Evolutionary conservation across 2,113 vertebrate species (phyloP).

Genomic region (Megaceryle torquata): DNA sequence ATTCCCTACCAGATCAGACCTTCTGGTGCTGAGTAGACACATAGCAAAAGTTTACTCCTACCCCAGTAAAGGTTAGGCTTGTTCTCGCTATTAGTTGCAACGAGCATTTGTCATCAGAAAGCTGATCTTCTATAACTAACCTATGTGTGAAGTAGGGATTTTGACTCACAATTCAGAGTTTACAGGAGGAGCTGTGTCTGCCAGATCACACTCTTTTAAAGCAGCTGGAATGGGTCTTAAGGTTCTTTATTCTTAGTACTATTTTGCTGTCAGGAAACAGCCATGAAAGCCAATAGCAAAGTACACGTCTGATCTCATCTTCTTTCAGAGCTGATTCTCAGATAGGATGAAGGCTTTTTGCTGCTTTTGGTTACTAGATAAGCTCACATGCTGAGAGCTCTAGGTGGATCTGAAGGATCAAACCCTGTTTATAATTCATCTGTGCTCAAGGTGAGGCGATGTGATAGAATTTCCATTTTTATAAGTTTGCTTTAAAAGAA

Average conservation of each 20-base stretch:
- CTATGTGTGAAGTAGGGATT: not conserved
- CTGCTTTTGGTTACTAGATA: conserved; percentile 63
- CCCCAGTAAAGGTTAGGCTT: not conserved
- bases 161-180: not conserved
- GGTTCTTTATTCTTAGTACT: conserved; percentile 42
- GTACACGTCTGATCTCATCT: conserved; percentile 50
- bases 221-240: not conserved
- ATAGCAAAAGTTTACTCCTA: not conserved
- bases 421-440: conserved; percentile 64
- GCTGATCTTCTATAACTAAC: not conserved
- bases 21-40: not conserved
- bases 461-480: conserved; percentile 64
- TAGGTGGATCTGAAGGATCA: conserved; percentile 61
- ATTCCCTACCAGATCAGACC: not conserved
- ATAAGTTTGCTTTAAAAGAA: conserved; percentile 24
- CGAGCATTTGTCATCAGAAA: too few relatives aligned
- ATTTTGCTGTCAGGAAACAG: conserved; percentile 42
- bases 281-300: conserved; percentile 46
- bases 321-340: conserved; percentile 52
- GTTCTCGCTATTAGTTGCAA: not conserved
- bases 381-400: conserved; percentile 61
- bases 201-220: conserved; percentile 18
- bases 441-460: conserved; percentile 55
- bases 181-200: not conserved
- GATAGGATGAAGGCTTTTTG: conserved; percentile 59